Conservation (phyloP, 53 echinoderm and acorn worm species). For the Henricia sp. region DNA sequence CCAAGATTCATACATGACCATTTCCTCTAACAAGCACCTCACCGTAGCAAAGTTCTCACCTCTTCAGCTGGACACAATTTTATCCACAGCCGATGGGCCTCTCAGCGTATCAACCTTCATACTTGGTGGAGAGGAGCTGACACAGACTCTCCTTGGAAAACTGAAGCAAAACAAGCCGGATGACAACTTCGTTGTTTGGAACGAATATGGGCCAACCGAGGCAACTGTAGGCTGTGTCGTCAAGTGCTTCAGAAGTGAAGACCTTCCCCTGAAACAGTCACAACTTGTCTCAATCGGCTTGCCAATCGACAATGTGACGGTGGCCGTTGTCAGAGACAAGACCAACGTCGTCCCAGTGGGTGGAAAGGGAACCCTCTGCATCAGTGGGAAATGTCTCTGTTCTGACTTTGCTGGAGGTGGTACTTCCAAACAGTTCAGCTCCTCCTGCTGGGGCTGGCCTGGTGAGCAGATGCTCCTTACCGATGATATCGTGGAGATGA, state of each 20-base stretch:
- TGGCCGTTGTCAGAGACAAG: conserved; percentile 18
- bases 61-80: conserved; percentile 32
- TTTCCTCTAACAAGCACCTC: conserved; percentile 15
- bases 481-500: conserved; percentile 24
- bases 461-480: conserved; percentile 39
- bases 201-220: conserved; percentile 44
- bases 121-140: conserved; percentile 41
- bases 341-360: neutral
- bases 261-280: conserved; percentile 23
- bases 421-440: neutral
- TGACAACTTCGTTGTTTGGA: conserved; percentile 43
- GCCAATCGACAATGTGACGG: conserved; percentile 36
- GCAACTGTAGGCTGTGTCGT: conserved; percentile 40
- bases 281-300: conserved; percentile 22
- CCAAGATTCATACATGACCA: conserved; percentile 14
- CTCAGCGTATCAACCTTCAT: conserved; percentile 19
- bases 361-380: conserved; percentile 35
- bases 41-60: conserved; percentile 31
- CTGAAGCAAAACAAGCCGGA: conserved; percentile 35
- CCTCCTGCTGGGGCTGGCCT: conserved; percentile 33
- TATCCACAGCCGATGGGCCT: neutral
- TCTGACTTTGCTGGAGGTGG: conserved; percentile 17
- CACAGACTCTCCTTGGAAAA: conserved; percentile 21
- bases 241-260: conserved; percentile 10
- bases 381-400: conserved; percentile 26